Percentiles rank a stretch among this genome's conserved stretches.
Conservation (phyloP, 2,797 vertebrate genomes). For the Eospalax fontanierii region DNA sequence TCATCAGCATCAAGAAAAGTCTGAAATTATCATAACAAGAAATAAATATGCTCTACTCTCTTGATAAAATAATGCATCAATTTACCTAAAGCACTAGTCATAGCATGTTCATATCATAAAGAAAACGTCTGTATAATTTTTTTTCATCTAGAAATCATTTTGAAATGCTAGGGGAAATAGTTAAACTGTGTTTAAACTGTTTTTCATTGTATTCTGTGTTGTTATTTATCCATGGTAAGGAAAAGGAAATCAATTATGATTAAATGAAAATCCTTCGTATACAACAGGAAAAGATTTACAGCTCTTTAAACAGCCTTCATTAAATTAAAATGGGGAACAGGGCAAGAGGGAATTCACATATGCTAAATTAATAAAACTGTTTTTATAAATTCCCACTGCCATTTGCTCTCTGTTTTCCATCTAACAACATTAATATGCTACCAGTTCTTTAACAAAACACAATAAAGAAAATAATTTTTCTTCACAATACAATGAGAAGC, state of each 20-base stretch:
- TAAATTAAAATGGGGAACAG: not conserved
- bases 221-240: not conserved
- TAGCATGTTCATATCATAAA: not conserved
- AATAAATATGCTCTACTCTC: conserved; percentile 7
- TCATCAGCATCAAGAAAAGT: conserved; percentile 18
- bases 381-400: conserved; percentile 30
- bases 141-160: conserved; percentile 64
- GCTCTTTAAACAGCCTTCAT: conserved; percentile 34
- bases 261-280: conserved; percentile 13
- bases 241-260: conserved; percentile 20
- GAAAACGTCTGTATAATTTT: conserved; percentile 17
- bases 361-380: conserved; percentile 47
- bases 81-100: not conserved
- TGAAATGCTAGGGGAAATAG: not conserved
- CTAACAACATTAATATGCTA: not conserved
- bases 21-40: not conserved
- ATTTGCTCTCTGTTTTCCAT: conserved; percentile 18
- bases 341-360: conserved; percentile 13
- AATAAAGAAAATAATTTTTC: conserved; percentile 44
- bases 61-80: conserved; percentile 31
- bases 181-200: not conserved
- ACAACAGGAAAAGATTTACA: not conserved
- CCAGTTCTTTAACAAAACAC: conserved; percentile 32
- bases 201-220: conserved; percentile 39
- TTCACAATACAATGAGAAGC: not conserved